phyloP scores from a whole-genome alignment of 2,113 vertebrate genomes.

The Malurus melanocephalus region DNA sequence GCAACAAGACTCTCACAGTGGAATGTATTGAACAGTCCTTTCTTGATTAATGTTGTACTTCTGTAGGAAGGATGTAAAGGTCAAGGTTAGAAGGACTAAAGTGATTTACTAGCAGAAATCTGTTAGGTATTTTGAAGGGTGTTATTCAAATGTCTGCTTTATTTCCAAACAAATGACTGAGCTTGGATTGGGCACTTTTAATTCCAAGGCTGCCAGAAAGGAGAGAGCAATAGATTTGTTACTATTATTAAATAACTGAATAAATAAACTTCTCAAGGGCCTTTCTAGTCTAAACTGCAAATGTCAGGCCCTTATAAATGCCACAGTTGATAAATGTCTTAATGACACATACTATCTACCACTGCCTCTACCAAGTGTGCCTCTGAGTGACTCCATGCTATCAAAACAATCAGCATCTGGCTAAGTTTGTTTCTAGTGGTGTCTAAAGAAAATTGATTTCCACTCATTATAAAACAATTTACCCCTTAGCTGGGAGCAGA shows the following conservation, averaged over 20 bases:
- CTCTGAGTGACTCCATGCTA: not conserved
- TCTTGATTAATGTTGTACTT: conserved; percentile 48
- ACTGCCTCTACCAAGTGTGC: not conserved
- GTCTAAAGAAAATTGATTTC: conserved; percentile 33
- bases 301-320: not conserved
- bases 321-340: not conserved
- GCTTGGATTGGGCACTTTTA: conserved; percentile 27
- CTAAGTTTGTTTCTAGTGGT: not conserved
- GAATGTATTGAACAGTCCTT: conserved; percentile 34
- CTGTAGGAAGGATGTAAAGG: conserved; percentile 55
- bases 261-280: not conserved
- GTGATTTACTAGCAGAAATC: conserved; percentile 54
- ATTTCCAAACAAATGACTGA: conserved; percentile 43
- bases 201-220: conserved; percentile 8
- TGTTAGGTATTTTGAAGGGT: conserved; percentile 49
- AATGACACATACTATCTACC: not conserved
- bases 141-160: conserved; percentile 52
- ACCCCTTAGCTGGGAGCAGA: not conserved
- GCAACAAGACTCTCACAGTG: conserved; percentile 39
- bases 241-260: not conserved
- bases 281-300: not conserved
- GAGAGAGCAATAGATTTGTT: not conserved
- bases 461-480: conserved; percentile 34
- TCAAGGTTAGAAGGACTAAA: conserved; percentile 44
- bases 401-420: conserved; percentile 21